Percentiles rank a stretch among this genome's conserved stretches.
These are phyloP conservation scores for Pissodes strobi DNA, from an alignment of 1,140 invertebrate genomes.

Conservation along the genomic window DNA sequence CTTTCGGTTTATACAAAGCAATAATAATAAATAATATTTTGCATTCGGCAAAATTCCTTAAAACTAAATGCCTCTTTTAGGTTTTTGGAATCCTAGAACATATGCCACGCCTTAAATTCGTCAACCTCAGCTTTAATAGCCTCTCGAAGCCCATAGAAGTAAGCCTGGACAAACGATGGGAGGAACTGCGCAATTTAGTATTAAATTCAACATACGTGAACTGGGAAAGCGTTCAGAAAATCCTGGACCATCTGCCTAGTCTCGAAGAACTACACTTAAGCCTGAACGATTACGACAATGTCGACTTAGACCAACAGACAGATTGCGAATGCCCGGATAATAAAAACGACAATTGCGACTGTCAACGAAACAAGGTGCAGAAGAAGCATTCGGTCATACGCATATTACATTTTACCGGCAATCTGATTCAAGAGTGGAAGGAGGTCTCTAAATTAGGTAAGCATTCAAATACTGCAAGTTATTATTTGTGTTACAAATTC, in stretches of 20 bases:
- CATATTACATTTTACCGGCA: constrained; percentile 81
- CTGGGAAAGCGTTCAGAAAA: constrained; percentile 78
- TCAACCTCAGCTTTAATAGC: constrained; percentile 89
- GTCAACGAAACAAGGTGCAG: constrained; percentile 51
- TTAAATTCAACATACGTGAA: constrained; percentile 84
- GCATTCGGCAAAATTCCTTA: no score
- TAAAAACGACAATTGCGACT: constrained; percentile 41
- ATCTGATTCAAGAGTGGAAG: constrained; percentile 78
- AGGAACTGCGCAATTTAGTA: constrained; percentile 75
- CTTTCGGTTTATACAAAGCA: no score
- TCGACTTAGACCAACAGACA: constrained; percentile 58
- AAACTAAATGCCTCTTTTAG: constrained; percentile 55
- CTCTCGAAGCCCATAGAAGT: constrained; percentile 68
- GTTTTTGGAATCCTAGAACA: constrained; percentile 82
- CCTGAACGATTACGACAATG: constrained; percentile 79
- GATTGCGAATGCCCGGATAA: constrained; percentile 38
- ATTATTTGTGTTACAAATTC: constrained; percentile 63
- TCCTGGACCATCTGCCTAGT: constrained; percentile 75
- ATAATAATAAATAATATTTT: no score
- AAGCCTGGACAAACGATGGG: constrained; percentile 55
- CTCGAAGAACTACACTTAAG: constrained; percentile 90
- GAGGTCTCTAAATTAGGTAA: constrained; percentile 74
- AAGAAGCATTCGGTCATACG: constrained; percentile 67
- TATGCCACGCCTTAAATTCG: constrained; percentile 85
- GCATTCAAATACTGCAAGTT: constrained; percentile 32